A percentile compares a stretch with the other conserved stretches of the same genome.
These are phyloP conservation scores for Deilephila porcellus DNA, from an alignment of 2,888 invertebrate species.

Conservation along the genomic window DNA sequence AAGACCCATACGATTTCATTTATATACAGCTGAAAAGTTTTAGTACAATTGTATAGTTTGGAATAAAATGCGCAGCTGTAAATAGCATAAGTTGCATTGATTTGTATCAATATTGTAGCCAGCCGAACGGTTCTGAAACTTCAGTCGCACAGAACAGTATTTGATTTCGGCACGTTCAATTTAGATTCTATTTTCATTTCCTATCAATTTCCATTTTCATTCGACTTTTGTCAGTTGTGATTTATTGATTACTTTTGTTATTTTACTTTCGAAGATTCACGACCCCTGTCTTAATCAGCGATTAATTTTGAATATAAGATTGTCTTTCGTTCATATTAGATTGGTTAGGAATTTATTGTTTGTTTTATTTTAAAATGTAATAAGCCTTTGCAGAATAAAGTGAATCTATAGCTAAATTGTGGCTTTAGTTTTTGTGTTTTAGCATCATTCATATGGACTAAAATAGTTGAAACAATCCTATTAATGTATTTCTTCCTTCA, in stretches of 20 bases:
- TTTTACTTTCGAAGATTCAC: conserved; percentile 34
- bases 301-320: conserved; percentile 1
- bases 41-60: too few species aligned
- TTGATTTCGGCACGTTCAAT: conserved; percentile 55
- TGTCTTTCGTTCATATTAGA: too few species aligned
- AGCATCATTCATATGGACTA: too few species aligned
- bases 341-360: not conserved
- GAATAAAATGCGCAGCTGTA: not conserved
- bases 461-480: too few species aligned
- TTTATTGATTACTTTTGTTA: conserved; percentile 56
- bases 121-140: not conserved
- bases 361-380: not conserved
- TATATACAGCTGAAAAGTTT: too few species aligned
- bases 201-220: conserved; percentile 58
- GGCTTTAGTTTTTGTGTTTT: too few species aligned
- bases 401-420: too few species aligned
- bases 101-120: conserved; percentile 14
- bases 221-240: conserved; percentile 52
- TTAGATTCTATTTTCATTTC: conserved; percentile 59
- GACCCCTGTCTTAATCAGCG: not conserved
- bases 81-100: not conserved
- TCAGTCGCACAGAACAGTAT: conserved; percentile 44
- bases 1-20: too few species aligned
- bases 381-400: too few species aligned
- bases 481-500: too few species aligned